Percentiles rank a stretch among this genome's conserved stretches.
These are phyloP conservation scores for Cavia porcellus DNA, from an alignment of 2,113 vertebrate species.

Conservation along the genomic window DNA sequence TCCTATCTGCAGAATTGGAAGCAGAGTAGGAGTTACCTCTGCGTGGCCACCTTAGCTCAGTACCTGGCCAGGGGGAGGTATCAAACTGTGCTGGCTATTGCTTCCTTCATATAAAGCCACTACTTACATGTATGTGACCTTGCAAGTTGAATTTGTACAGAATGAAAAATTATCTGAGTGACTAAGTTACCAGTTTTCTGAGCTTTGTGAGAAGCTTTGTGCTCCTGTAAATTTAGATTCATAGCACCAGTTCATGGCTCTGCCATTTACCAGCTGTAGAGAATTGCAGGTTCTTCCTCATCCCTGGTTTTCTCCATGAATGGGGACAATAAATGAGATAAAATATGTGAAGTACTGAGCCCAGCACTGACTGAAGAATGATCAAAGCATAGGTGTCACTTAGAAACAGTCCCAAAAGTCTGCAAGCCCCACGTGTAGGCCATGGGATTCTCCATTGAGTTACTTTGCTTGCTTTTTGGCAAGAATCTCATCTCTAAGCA, in stretches of 20 bases:
- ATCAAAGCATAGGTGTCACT: background rate
- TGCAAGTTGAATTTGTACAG: background rate
- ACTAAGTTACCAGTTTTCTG: background rate
- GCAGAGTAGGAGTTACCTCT: accelerated
- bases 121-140: background rate
- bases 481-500: background rate
- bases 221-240: background rate
- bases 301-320: background rate
- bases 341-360: background rate
- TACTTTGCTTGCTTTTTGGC: accelerated
- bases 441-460: background rate
- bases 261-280: background rate
- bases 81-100: background rate
- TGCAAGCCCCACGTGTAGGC: no score
- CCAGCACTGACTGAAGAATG: background rate
- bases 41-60: accelerated
- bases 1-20: background rate
- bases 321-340: background rate
- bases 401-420: background rate
- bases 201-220: background rate
- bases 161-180: background rate
- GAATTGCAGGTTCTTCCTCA: background rate
- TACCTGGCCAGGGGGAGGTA: background rate
- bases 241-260: background rate
- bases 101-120: background rate